A percentile compares a stretch with the other conserved stretches of the same genome.
Conservation (phyloP, 1,140 invertebrate species). For the Drosophila tropicalis region DNA sequence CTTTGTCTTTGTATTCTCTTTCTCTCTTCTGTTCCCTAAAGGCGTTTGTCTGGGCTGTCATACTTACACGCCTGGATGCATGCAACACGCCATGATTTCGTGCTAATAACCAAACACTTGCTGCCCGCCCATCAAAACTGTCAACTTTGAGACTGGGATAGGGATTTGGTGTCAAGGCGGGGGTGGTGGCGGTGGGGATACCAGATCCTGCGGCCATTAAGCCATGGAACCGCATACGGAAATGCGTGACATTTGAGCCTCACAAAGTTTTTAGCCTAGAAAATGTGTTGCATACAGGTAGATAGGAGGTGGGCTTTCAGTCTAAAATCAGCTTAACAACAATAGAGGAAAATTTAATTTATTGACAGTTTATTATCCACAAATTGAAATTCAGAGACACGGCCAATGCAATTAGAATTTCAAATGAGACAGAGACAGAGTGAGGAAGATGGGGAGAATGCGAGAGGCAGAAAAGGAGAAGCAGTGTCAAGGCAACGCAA, state of each 20-base stretch:
- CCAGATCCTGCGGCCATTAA: conserved; percentile 15
- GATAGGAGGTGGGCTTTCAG: not conserved
- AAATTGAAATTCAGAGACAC: conserved; percentile 15
- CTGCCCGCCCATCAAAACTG: conserved; percentile 19
- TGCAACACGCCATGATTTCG: conserved; percentile 62
- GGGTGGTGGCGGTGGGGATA: not conserved
- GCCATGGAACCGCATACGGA: conserved; percentile 36
- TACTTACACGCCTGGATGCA: conserved; percentile 43
- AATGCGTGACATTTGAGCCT: conserved; percentile 50
- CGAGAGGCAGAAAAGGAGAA: conserved; percentile 8
- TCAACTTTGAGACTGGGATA: not conserved
- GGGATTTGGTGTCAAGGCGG: not conserved
- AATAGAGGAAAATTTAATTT: conserved; percentile 37
- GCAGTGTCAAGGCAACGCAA: conserved; percentile 56
- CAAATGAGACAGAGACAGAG: conserved; percentile 48
- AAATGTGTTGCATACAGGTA: not conserved
- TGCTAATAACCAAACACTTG: conserved; percentile 43
- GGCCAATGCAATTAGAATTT: conserved; percentile 77
- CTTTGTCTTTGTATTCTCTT: conserved; percentile 4
- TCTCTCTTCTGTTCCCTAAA: conserved; percentile 17
- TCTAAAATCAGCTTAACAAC: conserved; percentile 4
- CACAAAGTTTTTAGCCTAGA: conserved; percentile 31
- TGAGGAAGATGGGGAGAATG: not conserved
- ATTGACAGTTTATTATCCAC: conserved; percentile 14
- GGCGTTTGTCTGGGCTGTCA: conserved; percentile 46